phyloP scores from a whole-genome alignment of 2,113 vertebrate genomes.

The Pedetes capensis region DNA sequence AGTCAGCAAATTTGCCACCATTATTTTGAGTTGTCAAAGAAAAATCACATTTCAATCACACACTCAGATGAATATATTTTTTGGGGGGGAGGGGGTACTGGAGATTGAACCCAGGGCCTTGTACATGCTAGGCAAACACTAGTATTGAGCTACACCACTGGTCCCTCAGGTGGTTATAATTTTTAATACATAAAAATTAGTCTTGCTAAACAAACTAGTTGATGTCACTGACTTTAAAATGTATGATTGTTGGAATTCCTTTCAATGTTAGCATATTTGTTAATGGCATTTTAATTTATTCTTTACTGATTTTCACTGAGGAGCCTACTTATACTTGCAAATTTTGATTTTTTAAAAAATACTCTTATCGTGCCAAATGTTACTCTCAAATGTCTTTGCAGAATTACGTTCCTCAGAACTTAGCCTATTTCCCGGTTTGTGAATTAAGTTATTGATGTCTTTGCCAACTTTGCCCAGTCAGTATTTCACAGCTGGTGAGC shows the following conservation, averaged over 20 bases:
- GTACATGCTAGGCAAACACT: no score
- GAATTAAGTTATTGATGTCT: constrained; percentile 49
- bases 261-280: constrained; percentile 59
- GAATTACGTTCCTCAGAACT: constrained; percentile 35
- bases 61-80: neutral
- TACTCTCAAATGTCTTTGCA: constrained; percentile 46
- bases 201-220: constrained; percentile 21
- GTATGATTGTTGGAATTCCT: neutral
- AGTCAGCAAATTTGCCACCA: neutral
- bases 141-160: no score
- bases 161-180: neutral
- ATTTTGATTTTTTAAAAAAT: constrained; percentile 53
- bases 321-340: constrained; percentile 54
- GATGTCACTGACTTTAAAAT: constrained; percentile 33
- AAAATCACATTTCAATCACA: neutral
- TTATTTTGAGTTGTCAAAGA: constrained; percentile 20
- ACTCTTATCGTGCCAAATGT: constrained; percentile 49
- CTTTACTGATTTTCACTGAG: constrained; percentile 21
- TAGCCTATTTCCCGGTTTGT: constrained; percentile 3
- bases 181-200: constrained; percentile 12
- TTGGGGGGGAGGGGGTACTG: no score
- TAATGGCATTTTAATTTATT: constrained; percentile 61
- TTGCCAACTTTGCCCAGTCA: constrained; percentile 31
- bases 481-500: constrained; percentile 1
- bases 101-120: no score